Evolutionary conservation across 1,140 invertebrate species (phyloP).

Genomic region (Cepaea nemoralis): DNA sequence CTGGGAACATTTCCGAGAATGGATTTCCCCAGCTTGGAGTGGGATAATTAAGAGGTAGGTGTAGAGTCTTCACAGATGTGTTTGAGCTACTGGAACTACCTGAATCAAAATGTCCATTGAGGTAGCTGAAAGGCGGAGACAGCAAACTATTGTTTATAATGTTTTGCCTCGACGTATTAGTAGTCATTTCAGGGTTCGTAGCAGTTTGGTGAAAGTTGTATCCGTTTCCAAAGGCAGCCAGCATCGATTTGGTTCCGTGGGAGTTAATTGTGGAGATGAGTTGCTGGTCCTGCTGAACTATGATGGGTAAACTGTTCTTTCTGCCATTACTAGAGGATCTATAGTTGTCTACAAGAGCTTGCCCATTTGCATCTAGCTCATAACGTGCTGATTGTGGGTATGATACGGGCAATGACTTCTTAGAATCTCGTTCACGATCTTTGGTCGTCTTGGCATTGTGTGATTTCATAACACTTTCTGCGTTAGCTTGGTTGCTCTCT

Average conservation of each 20-base stretch:
- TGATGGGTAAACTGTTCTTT: background rate
- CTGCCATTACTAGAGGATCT: background rate
- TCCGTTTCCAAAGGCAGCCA: background rate
- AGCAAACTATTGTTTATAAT: background rate
- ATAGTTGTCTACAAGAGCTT: background rate
- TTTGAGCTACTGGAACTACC: background rate
- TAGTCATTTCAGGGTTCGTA: background rate
- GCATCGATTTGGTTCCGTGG: background rate
- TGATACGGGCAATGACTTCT: background rate
- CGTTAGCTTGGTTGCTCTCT: background rate
- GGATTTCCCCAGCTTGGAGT: constrained; percentile 28
- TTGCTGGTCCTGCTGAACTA: background rate
- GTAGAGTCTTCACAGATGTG: background rate
- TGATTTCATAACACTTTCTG: background rate
- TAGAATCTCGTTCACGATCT: background rate
- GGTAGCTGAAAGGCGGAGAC: constrained; percentile 9
- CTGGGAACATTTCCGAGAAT: constrained; percentile 19
- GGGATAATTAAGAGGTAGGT: constrained; percentile 13
- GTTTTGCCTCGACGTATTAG: background rate
- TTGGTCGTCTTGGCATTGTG: background rate
- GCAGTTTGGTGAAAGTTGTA: background rate
- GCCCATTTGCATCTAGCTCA: background rate
- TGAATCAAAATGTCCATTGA: constrained; percentile 10
- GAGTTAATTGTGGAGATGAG: background rate
- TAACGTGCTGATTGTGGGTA: background rate